Conservation (phyloP, 2,113 vertebrate genomes). For the Carassius gibelio region DNA sequence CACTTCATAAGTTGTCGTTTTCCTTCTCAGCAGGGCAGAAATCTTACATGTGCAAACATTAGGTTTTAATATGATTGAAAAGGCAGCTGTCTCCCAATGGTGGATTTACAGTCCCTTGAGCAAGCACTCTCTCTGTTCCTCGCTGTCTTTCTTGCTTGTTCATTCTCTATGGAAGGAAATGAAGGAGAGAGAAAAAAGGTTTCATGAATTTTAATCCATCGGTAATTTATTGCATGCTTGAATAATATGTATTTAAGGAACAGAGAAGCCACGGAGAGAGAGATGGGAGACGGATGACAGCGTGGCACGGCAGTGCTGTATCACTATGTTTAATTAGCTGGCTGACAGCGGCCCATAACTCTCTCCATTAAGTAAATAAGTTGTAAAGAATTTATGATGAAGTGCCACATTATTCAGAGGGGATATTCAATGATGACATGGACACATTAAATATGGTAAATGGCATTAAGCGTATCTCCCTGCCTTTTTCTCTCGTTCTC, state of each 20-base stretch:
- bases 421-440: conserved; percentile 95
- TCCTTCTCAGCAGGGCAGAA: conserved; percentile 40
- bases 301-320: conserved; percentile 80
- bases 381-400: conserved; percentile 97
- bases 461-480: conserved; percentile 81
- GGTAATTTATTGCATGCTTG: conserved; percentile 74
- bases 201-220: conserved; percentile 76
- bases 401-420: conserved; percentile 93
- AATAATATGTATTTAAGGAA: conserved; percentile 80
- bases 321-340: conserved; percentile 89
- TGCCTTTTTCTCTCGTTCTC: conserved; percentile 30
- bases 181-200: conserved; percentile 62
- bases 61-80: conserved; percentile 67
- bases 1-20: neutral
- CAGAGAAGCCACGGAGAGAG: conserved; percentile 50
- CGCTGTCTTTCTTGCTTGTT: conserved; percentile 10
- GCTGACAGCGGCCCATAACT: conserved; percentile 90
- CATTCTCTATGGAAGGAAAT: conserved; percentile 60
- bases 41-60: conserved; percentile 59
- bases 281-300: conserved; percentile 73
- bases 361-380: conserved; percentile 98
- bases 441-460: conserved; percentile 97
- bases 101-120: conserved; percentile 69
- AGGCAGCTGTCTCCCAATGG: conserved; percentile 56
- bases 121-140: conserved; percentile 49